These are phyloP conservation scores for Antennarius striatus DNA, from an alignment of 2,113 vertebrate genomes.

Conservation along the genomic window DNA sequence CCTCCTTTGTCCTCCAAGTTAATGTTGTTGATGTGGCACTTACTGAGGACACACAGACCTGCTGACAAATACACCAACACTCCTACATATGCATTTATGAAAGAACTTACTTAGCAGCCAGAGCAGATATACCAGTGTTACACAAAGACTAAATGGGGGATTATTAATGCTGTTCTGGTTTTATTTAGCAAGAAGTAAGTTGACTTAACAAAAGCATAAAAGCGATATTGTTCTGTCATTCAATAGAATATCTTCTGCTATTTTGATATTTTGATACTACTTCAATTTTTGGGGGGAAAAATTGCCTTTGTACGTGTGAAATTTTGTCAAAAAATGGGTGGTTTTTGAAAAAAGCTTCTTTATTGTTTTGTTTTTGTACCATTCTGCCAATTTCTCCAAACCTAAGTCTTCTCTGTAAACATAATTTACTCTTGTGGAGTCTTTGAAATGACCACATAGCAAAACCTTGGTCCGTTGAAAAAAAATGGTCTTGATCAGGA, in stretches of 20 bases:
- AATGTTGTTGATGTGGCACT: constrained; percentile 74
- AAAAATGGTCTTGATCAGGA: no score
- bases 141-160: not conserved
- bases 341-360: no score
- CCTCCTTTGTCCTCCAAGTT: constrained; percentile 74
- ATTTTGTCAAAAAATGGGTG: no score
- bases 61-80: constrained; percentile 54
- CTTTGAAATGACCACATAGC: no score
- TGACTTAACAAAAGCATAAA: not conserved
- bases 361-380: no score
- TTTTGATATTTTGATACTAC: no score
- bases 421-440: no score
- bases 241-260: not conserved
- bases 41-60: constrained; percentile 58
- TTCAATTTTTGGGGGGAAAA: no score
- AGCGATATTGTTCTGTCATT: not conserved
- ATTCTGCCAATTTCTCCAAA: no score
- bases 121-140: constrained; percentile 20
- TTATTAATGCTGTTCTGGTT: constrained; percentile 15
- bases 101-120: constrained; percentile 29
- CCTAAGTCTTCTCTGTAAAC: no score
- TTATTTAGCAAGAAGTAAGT: constrained; percentile 2
- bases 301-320: no score
- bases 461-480: no score
- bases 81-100: constrained; percentile 23